phyloP scores from a whole-genome alignment of 2,797 vertebrate species.

The Leucoraja ocellata region DNA sequence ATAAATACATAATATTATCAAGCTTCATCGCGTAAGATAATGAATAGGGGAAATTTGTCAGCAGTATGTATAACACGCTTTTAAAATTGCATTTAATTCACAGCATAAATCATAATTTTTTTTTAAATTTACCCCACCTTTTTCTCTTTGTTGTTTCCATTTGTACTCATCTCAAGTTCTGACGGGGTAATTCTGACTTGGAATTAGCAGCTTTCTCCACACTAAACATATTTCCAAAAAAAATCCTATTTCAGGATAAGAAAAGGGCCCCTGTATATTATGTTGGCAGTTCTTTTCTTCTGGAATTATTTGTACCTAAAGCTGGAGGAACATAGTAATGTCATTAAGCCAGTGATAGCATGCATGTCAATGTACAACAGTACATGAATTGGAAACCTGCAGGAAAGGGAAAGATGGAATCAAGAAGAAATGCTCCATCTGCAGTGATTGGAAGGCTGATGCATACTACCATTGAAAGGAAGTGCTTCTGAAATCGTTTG shows the following conservation, averaged over 20 bases:
- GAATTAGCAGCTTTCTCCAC: neutral
- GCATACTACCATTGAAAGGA: neutral
- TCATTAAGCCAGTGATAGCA: neutral
- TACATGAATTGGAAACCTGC: neutral
- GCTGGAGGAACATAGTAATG: slow-evolving; percentile 6
- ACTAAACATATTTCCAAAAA: too few relatives aligned
- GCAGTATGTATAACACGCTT: neutral
- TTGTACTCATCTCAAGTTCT: neutral
- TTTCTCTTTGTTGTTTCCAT: neutral
- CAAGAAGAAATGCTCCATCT: neutral
- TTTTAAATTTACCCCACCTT: neutral
- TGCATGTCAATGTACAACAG: neutral
- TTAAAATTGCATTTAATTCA: neutral
- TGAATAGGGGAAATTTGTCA: neutral
- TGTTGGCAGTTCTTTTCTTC: neutral
- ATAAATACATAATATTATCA: slow-evolving; percentile 5
- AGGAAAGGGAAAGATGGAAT: neutral
- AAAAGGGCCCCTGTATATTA: too few relatives aligned
- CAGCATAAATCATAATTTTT: neutral
- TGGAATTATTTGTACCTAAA: neutral
- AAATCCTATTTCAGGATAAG: too few relatives aligned
- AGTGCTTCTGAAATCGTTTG: neutral
- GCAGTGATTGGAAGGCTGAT: neutral
- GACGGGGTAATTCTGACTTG: neutral
- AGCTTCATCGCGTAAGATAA: neutral